These are phyloP conservation scores for Sarcophaga rosellei DNA, from an alignment of 2,888 invertebrate genomes.

Conservation along the genomic window DNA sequence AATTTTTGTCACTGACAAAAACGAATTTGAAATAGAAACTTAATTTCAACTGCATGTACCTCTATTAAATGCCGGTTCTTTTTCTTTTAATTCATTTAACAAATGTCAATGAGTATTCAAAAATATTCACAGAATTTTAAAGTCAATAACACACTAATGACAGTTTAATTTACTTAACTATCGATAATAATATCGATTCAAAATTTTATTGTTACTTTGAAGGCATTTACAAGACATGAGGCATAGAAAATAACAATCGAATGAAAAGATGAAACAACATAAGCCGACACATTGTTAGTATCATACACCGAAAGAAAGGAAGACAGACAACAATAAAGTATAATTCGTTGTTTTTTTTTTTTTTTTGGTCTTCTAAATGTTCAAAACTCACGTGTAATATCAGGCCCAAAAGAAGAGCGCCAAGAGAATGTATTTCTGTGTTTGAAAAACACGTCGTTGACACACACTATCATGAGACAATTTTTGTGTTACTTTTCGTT, in stretches of 20 bases:
- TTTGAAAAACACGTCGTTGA: background rate
- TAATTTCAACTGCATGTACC: too few species aligned
- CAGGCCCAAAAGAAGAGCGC: background rate
- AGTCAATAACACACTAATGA: conserved; percentile 75
- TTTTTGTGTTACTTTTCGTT: background rate
- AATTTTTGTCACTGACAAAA: too few species aligned
- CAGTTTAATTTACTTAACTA: conserved; percentile 80
- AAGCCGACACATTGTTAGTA: conserved; percentile 39
- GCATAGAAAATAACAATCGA: conserved; percentile 8
- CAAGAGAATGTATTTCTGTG: background rate
- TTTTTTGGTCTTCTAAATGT: background rate
- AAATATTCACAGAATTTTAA: conserved; percentile 2
- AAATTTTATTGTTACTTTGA: background rate
- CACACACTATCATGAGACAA: background rate
- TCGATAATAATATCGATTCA: conserved; percentile 69
- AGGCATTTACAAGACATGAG: background rate
- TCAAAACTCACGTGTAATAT: too few species aligned
- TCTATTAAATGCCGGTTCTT: too few species aligned
- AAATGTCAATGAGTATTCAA: conserved; percentile 12
- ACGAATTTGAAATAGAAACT: too few species aligned
- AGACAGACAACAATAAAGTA: conserved; percentile 44
- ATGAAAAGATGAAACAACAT: conserved; percentile 56
- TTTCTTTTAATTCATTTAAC: background rate
- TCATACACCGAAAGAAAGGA: background rate
- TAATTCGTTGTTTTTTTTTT: conserved; percentile 37